phyloP scores from a whole-genome alignment of 2,113 vertebrate species.

The Oophaga pumilio region DNA sequence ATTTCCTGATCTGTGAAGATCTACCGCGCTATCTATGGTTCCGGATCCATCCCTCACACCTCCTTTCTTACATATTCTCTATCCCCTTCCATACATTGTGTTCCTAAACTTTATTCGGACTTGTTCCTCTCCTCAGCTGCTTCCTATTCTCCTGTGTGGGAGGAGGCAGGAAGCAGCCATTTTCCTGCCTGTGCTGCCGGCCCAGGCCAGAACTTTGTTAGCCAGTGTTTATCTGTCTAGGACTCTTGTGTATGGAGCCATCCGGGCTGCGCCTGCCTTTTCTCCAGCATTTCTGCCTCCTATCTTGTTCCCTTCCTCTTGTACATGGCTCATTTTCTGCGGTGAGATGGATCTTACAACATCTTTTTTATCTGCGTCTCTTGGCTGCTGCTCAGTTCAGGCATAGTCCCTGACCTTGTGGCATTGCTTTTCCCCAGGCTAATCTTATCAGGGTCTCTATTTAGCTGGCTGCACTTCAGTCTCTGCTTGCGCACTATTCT shows the following conservation, averaged over 20 bases:
- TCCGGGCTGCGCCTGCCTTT: too few relatives aligned
- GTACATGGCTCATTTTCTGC: background rate
- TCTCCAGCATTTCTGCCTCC: background rate
- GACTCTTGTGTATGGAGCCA: too few relatives aligned
- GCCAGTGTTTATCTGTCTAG: background rate
- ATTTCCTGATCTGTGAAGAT: too few relatives aligned
- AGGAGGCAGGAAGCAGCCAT: slow-evolving; percentile 85
- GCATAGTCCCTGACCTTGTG: slow-evolving; percentile 1
- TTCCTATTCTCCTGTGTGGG: slow-evolving; percentile 39
- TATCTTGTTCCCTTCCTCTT: background rate
- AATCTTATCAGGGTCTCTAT: background rate
- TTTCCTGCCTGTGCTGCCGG: slow-evolving; percentile 76
- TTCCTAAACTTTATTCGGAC: background rate
- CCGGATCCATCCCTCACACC: background rate
- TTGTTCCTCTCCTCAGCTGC: background rate
- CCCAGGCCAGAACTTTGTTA: slow-evolving; percentile 58
- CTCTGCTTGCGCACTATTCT: background rate
- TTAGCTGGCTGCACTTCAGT: background rate
- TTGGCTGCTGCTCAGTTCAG: background rate
- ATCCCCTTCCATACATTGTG: too few relatives aligned
- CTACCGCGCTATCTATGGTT: too few relatives aligned
- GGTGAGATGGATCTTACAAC: background rate
- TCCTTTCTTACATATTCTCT: background rate
- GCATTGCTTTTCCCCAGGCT: background rate
- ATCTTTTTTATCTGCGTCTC: background rate